Conservation (phyloP, 2,113 vertebrate genomes). For the Strix uralensis region DNA sequence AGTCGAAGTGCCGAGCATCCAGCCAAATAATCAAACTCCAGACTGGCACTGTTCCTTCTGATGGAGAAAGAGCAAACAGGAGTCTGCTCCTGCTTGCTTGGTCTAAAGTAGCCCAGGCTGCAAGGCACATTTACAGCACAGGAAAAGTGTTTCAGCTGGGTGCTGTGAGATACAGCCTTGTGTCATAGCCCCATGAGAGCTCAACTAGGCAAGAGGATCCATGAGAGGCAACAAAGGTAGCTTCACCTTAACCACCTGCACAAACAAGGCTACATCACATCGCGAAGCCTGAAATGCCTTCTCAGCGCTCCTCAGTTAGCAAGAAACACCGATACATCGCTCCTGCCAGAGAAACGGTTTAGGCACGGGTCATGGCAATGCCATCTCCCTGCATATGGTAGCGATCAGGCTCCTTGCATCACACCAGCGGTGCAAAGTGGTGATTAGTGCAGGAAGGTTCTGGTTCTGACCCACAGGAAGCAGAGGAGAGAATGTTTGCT, state of each 20-base stretch:
- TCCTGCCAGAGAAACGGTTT: background rate
- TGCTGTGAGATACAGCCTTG: background rate
- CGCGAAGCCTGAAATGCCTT: accelerated
- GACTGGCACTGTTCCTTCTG: background rate
- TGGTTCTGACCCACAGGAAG: background rate
- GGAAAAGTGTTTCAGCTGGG: background rate
- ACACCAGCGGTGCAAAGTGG: accelerated
- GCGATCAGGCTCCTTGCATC: background rate
- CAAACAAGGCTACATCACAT: background rate
- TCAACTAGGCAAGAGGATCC: background rate
- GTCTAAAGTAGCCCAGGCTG: background rate
- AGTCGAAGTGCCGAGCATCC: accelerated
- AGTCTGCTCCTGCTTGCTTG: background rate
- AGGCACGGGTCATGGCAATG: background rate
- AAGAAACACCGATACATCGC: background rate
- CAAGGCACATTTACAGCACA: background rate
- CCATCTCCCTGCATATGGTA: accelerated
- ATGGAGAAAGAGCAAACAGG: background rate
- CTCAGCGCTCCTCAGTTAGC: background rate
- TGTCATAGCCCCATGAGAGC: background rate
- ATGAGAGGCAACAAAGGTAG: background rate
- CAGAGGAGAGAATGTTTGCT: background rate
- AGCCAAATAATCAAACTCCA: background rate
- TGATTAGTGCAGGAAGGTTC: background rate
- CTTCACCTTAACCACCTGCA: background rate